Evolutionary conservation across 2,797 vertebrate species (phyloP), one percentile per base, ranked within the genome.

Genomic region (Phataginus tricuspis): DNA sequence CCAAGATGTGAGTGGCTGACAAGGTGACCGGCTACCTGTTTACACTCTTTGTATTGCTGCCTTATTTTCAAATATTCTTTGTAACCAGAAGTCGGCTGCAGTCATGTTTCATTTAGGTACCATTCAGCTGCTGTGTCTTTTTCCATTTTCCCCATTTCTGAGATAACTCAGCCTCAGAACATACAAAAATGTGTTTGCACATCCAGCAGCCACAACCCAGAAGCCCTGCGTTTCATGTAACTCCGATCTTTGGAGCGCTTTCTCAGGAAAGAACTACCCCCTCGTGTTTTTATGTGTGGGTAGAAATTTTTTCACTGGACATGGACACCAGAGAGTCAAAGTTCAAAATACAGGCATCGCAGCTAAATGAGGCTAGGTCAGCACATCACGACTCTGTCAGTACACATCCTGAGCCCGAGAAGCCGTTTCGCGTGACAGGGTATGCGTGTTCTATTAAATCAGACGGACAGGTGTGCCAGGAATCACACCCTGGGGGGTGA

Each of bases 331-430:
- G 34, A 63, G 31, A 69, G n/a, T 68, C 31, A 21, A 53, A 7
- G 5, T 39, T 8, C 8, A 5, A 21, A 25, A 63, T 27, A 21
- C 2, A 9, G 1, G 19, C 21, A 19, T 16, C 23, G 19, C 29
- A 37, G 25, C 63, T n/a, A 9, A 37, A 8, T 1, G 0, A 2
- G n/a, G n/a, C 53, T 7, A 1, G 1, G 14, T 16, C 27, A 5
- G 1, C 12, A 0, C 13, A 3, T 27, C 7, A 0, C 2, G 21
- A 55, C 53, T 75, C 0, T 31, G 4, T 69, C 39, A 9, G 27
- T 42, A 37, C 19, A 15, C 2, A 29, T 39, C 7, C 27, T 53
- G 25, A 66, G 12, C 68, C 53, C 23, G 8, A 3, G 19, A 23
- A 57, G 29, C n/a, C 82, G 18, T n/a, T 78, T 88, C 42, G 19